These are phyloP conservation scores for Tenualosa thibaudeaui DNA, from an alignment of 2,797 vertebrate genomes.

Conservation along the genomic window DNA sequence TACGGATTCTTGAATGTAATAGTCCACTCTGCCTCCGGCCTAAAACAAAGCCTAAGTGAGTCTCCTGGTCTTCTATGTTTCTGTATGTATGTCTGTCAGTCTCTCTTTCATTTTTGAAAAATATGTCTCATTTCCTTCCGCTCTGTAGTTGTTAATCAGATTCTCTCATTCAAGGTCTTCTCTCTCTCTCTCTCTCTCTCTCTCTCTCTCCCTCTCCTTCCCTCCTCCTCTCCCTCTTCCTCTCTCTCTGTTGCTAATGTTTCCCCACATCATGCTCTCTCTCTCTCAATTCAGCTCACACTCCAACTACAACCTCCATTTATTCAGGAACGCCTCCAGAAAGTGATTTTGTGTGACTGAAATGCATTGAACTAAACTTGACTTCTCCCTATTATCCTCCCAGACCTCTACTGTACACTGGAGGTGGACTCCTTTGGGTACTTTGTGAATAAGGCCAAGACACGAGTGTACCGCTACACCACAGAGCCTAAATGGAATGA, in stretches of 20 bases:
- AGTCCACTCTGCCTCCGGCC: conserved; percentile 94
- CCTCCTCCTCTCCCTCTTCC: not conserved
- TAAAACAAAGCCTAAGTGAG: conserved; percentile 98
- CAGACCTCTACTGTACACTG: conserved; percentile 96
- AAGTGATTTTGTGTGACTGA: not conserved
- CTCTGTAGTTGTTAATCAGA: not conserved
- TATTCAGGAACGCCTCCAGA: not conserved
- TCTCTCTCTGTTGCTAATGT: not conserved
- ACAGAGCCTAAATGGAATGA: conserved; percentile 98
- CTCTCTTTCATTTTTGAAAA: not conserved
- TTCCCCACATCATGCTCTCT: not conserved
- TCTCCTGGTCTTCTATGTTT: conserved; percentile 44
- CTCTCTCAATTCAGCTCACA: too few species aligned
- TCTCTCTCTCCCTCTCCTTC: not conserved
- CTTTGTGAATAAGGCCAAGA: conserved; percentile 98
- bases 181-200: not conserved
- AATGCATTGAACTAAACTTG: not conserved
- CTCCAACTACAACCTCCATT: too few species aligned
- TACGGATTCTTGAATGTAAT: conserved; percentile 97
- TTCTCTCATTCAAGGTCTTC: not conserved
- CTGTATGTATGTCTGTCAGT: not conserved
- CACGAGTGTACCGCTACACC: conserved; percentile 94
- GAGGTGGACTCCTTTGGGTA: conserved; percentile 98
- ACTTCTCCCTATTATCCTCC: not conserved
- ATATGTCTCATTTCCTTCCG: not conserved